Evolutionary conservation across 2,797 vertebrate genomes (phyloP).

Genomic region (Hozukius guyotensis): DNA sequence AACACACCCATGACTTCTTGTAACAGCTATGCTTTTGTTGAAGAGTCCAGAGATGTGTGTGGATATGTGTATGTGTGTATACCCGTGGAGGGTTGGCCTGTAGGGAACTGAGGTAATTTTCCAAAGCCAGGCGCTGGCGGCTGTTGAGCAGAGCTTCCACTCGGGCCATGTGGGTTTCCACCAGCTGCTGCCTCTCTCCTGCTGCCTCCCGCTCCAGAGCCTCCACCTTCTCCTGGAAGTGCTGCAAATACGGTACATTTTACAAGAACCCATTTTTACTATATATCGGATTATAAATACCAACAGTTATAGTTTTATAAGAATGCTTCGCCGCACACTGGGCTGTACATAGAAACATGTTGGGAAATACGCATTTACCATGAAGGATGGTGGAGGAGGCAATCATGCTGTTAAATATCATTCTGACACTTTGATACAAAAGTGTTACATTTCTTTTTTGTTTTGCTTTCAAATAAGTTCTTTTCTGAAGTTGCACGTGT

Average conservation of each 20-base stretch:
- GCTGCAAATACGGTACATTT: constrained; percentile 75
- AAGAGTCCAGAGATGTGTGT: not conserved
- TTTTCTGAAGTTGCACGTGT: not conserved
- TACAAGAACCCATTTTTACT: not conserved
- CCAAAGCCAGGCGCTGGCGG: constrained; percentile 91
- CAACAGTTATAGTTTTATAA: not conserved
- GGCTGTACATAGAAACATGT: not conserved
- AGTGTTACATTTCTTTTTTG: too few relatives aligned
- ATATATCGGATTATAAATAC: not conserved
- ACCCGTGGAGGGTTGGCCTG: constrained; percentile 93
- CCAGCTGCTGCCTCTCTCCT: constrained; percentile 95
- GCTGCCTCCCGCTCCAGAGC: constrained; percentile 96
- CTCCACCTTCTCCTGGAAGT: constrained; percentile 98
- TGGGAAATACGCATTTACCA: not conserved
- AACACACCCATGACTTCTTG: not conserved
- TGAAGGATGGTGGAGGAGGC: not conserved
- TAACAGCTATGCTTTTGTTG: not conserved
- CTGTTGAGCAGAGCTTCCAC: constrained; percentile 96
- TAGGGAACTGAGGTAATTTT: constrained; percentile 93
- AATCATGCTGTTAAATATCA: not conserved
- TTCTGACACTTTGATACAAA: not conserved
- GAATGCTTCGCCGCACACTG: not conserved
- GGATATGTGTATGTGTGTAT: constrained; percentile 1
- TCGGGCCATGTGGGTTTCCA: constrained; percentile 97
- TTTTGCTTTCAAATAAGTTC: not conserved